These are phyloP conservation scores for Callaeas wilsoni DNA, from an alignment of 2,113 vertebrate species.

Conservation along the genomic window DNA sequence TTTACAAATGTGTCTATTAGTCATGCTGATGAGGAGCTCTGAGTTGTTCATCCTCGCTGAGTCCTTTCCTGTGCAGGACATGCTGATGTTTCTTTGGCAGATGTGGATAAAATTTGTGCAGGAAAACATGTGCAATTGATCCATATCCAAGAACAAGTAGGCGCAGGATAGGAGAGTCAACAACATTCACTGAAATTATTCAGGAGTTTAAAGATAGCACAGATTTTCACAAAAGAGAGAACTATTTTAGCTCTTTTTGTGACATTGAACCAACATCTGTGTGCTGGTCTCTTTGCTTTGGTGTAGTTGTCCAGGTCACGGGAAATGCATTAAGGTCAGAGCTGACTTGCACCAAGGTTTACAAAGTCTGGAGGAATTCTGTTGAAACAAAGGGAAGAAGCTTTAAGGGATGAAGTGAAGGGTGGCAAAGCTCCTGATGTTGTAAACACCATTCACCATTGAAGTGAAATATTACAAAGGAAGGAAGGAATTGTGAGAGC, in stretches of 20 bases:
- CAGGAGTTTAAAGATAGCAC: background rate
- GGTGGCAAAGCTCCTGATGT: background rate
- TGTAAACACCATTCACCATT: background rate
- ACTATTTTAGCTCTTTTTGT: background rate
- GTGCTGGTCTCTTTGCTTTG: background rate
- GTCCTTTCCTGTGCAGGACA: background rate
- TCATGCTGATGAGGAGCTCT: background rate
- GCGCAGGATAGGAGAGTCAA: background rate
- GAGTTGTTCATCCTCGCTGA: background rate
- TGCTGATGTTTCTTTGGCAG: slow-evolving; percentile 36
- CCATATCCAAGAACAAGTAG: slow-evolving; percentile 11
- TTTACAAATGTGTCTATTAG: background rate
- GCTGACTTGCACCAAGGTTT: background rate
- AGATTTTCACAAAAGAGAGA: background rate
- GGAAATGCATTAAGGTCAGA: background rate
- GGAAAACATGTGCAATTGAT: slow-evolving; percentile 11
- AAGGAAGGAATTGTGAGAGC: slow-evolving; percentile 38
- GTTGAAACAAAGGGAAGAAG: background rate
- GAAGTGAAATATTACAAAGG: slow-evolving; percentile 39
- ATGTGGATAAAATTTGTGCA: background rate
- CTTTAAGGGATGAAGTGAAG: background rate
- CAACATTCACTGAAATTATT: background rate
- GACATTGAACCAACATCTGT: background rate
- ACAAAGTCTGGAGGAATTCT: background rate
- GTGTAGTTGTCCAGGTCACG: background rate